A percentile compares a stretch with the other conserved stretches of the same genome.
These are phyloP conservation scores for Microcebus tavaratra DNA, from an alignment of 2,113 vertebrate genomes.

Conservation along the genomic window DNA sequence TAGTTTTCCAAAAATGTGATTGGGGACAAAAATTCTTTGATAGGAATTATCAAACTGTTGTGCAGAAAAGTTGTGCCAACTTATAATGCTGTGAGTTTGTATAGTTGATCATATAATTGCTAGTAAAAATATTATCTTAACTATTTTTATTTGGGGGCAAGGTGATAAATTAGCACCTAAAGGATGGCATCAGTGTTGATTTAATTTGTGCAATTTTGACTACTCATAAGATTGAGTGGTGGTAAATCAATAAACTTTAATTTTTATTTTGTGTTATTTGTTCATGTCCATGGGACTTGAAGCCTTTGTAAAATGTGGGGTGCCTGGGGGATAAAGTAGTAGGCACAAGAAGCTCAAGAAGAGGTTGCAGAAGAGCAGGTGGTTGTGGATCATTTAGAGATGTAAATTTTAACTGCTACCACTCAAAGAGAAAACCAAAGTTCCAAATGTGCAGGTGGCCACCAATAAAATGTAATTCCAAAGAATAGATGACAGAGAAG, in stretches of 20 bases:
- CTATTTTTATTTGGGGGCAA: not conserved
- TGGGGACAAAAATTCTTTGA: not conserved
- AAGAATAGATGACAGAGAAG: not conserved
- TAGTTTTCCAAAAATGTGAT: not conserved
- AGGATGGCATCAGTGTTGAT: not conserved
- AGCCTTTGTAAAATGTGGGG: not conserved
- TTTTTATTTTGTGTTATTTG: not conserved
- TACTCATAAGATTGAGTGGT: not conserved
- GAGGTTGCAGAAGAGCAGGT: not conserved
- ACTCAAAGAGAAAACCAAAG: not conserved
- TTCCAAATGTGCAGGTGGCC: not conserved
- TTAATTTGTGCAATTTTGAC: not conserved
- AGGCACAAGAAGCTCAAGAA: not conserved
- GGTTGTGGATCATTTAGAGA: not conserved
- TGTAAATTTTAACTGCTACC: not conserved
- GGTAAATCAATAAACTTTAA: not conserved
- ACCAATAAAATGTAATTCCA: slow-evolving; percentile 13
- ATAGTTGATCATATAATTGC: not conserved
- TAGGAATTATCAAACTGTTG: not conserved
- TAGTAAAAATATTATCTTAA: not conserved
- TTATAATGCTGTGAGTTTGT: not conserved
- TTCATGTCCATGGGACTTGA: not conserved
- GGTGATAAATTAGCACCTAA: not conserved
- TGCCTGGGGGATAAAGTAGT: too few relatives aligned
- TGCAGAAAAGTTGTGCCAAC: not conserved